Percentiles rank a stretch among this genome's conserved stretches.
Conservation (phyloP, 2,888 invertebrate genomes). For the Ptilodon capucinus region DNA sequence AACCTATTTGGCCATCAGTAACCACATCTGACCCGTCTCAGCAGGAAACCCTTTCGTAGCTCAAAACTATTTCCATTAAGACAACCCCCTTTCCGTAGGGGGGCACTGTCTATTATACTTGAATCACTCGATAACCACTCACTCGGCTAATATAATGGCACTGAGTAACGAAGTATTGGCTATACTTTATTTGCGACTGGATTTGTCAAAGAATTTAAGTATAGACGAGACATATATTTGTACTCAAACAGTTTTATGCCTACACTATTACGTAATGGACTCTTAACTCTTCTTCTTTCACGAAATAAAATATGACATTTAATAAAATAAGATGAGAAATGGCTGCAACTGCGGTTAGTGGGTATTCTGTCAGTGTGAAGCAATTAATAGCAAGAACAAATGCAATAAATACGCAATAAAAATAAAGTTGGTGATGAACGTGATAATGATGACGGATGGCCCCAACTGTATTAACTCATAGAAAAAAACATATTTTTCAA, state of each 20-base stretch:
- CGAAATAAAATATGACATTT: too few relatives aligned
- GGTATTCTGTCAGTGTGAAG: too few relatives aligned
- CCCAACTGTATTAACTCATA: too few relatives aligned
- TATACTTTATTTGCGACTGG: neutral
- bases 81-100: neutral
- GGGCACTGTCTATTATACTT: slow-evolving; percentile 35
- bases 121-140: slow-evolving; percentile 40
- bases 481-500: too few relatives aligned
- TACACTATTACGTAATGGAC: neutral
- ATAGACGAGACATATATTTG: neutral
- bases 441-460: too few relatives aligned
- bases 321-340: too few relatives aligned
- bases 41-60: slow-evolving; percentile 8
- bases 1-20: neutral
- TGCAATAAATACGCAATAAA: too few relatives aligned
- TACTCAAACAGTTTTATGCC: neutral
- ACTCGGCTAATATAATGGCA: slow-evolving; percentile 33
- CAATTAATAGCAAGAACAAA: too few relatives aligned
- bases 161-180: slow-evolving; percentile 18
- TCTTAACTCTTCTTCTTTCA: too few relatives aligned
- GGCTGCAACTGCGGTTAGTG: too few relatives aligned
- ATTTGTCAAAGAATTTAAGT: neutral
- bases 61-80: slow-evolving; percentile 46
- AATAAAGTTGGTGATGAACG: too few relatives aligned
- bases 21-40: slow-evolving; percentile 12